phyloP scores from a whole-genome alignment of 2,888 invertebrate genomes.

The Catocala nupta region DNA sequence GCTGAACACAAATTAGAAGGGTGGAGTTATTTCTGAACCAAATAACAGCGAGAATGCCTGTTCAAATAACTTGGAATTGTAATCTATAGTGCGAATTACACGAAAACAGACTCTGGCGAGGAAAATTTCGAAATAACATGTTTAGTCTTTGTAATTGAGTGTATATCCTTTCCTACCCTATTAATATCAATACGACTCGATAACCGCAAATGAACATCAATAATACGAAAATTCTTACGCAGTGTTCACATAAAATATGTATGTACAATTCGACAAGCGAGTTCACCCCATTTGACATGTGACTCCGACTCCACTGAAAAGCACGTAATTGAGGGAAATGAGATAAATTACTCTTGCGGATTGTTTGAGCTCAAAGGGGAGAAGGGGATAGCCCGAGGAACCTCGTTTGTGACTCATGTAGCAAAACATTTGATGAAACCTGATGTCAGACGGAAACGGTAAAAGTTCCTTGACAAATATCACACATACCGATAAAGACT shows the following conservation, averaged over 20 bases:
- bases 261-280: conserved; percentile 58
- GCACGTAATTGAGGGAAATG: conserved; percentile 81
- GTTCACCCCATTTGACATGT: conserved; percentile 75
- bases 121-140: conserved; percentile 13
- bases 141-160: conserved; percentile 24
- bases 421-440: conserved; percentile 46
- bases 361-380: conserved; percentile 66
- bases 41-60: conserved; percentile 37
- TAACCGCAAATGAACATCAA: conserved; percentile 25
- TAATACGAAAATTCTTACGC: conserved; percentile 39
- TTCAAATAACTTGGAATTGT: conserved; percentile 44
- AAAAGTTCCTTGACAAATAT: conserved; percentile 45
- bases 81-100: conserved; percentile 44
- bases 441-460: conserved; percentile 29
- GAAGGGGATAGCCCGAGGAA: conserved; percentile 31
- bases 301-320: conserved; percentile 71
- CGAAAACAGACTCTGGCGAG: conserved; percentile 14
- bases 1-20: conserved; percentile 70
- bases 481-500: conserved; percentile 28
- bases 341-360: conserved; percentile 78
- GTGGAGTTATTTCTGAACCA: conserved; percentile 54
- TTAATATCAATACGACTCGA: conserved; percentile 26
- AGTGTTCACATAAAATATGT: conserved; percentile 61
- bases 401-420: conserved; percentile 43
- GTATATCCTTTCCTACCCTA: conserved; percentile 13